phyloP scores from a whole-genome alignment of 2,113 vertebrate species.

The Canis aureus region DNA sequence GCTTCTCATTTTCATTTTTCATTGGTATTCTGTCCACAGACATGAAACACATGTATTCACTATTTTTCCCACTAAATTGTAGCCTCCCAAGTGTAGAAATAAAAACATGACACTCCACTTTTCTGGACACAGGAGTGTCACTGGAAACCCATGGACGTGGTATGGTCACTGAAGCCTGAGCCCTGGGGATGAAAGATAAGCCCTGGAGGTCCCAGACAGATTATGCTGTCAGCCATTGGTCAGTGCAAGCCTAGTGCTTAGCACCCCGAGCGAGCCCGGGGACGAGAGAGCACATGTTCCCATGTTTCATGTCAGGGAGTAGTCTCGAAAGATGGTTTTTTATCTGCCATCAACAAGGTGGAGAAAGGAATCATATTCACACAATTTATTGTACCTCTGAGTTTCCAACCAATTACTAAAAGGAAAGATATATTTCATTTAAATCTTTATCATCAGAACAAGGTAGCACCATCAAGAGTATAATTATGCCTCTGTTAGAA shows the following conservation, averaged over 20 bases:
- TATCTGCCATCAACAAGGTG: neutral
- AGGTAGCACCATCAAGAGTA: neutral
- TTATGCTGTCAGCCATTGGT: neutral
- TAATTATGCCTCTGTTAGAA: neutral
- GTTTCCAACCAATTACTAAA: neutral
- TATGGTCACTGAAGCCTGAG: neutral
- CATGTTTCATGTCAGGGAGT: neutral
- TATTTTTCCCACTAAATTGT: neutral
- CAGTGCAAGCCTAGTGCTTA: neutral
- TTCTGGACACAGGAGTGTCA: neutral
- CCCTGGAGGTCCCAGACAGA: neutral
- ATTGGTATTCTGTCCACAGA: neutral
- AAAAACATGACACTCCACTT: neutral
- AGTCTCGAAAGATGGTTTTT: neutral
- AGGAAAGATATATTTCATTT: neutral
- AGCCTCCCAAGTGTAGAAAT: neutral
- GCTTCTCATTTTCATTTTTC: neutral
- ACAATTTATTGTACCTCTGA: neutral
- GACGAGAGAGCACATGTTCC: neutral
- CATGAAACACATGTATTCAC: neutral
- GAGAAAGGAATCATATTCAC: neutral
- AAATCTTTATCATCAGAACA: neutral
- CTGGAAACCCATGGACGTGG: neutral
- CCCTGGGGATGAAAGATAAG: constrained; percentile 26
- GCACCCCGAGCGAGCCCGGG: neutral